A percentile compares a stretch with the other conserved stretches of the same genome.
Evolutionary conservation across 2,797 vertebrate species (phyloP).

Genomic region (Tolypeutes matacus): DNA sequence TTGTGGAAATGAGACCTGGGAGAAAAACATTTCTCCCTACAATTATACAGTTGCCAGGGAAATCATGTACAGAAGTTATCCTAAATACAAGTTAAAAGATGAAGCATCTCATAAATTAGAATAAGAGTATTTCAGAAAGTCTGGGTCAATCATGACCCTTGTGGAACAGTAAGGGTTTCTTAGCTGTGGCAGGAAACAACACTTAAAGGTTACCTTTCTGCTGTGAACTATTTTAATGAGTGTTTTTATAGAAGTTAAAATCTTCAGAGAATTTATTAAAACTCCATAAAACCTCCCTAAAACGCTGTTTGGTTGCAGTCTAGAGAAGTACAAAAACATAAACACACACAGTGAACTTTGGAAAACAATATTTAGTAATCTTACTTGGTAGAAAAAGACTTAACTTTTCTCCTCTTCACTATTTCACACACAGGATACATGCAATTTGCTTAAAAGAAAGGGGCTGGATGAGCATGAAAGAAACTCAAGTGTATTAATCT

Average conservation of each 20-base stretch:
- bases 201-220: constrained; percentile 64
- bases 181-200: constrained; percentile 53
- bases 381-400: constrained; percentile 10
- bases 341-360: background rate
- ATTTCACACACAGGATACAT: constrained; percentile 50
- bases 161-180: constrained; percentile 48
- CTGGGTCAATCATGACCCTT: constrained; percentile 45
- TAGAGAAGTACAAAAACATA: background rate
- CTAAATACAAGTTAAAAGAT: constrained; percentile 88
- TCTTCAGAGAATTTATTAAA: constrained; percentile 48
- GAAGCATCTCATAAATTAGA: constrained; percentile 85
- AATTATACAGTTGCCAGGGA: constrained; percentile 89
- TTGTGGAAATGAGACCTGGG: constrained; percentile 84
- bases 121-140: constrained; percentile 82
- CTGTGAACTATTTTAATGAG: constrained; percentile 67
- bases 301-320: background rate
- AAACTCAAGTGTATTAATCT: constrained; percentile 47
- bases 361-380: constrained; percentile 42
- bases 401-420: constrained; percentile 25
- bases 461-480: constrained; percentile 46
- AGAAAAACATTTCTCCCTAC: constrained; percentile 88
- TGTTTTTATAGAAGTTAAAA: constrained; percentile 66
- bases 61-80: constrained; percentile 88
- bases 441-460: constrained; percentile 55
- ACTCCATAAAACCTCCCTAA: background rate